These are phyloP conservation scores for Odobenus rosmarus DNA, from an alignment of 2,113 vertebrate species.

Conservation along the genomic window DNA sequence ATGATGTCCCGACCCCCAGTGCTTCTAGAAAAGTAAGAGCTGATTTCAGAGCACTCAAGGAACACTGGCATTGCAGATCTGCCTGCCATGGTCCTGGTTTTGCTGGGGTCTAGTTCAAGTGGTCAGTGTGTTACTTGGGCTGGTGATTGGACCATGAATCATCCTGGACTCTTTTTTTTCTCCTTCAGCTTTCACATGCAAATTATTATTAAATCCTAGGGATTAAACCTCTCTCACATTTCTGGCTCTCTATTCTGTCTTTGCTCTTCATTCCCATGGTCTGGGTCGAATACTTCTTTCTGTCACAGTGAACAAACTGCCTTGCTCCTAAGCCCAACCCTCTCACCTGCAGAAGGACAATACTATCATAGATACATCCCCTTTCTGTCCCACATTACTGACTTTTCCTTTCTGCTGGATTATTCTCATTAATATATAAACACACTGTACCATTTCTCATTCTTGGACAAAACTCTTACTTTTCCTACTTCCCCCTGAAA, in stretches of 20 bases:
- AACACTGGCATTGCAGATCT: background rate
- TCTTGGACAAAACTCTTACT: background rate
- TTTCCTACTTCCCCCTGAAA: background rate
- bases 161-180: background rate
- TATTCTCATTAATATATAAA: background rate
- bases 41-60: background rate
- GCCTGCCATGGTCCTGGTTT: background rate
- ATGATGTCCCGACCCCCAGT: conserved; percentile 95
- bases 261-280: background rate
- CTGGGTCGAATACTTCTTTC: background rate
- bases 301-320: background rate
- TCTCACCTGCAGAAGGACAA: background rate
- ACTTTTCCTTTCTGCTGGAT: background rate
- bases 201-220: background rate
- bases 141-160: background rate
- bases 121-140: background rate
- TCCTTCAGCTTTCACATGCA: background rate
- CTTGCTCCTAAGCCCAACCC: background rate
- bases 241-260: background rate
- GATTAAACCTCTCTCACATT: background rate
- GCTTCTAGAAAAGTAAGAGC: conserved; percentile 97
- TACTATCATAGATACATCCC: background rate
- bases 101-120: background rate
- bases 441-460: background rate
- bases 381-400: background rate